phyloP scores from a whole-genome alignment of 2,888 invertebrate genomes.

The Epiblema foenella region DNA sequence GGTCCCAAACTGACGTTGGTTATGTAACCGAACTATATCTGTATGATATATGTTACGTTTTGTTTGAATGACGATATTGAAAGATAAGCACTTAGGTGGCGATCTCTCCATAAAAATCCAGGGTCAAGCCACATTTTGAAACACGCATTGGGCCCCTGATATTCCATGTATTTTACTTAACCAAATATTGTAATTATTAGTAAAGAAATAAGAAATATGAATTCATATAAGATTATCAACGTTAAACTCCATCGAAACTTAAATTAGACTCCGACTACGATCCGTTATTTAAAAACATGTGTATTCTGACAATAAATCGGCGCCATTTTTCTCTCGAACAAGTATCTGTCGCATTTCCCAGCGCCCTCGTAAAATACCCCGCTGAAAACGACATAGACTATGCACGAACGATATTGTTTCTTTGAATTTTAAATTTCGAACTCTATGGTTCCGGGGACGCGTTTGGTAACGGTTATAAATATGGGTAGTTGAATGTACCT shows the following conservation, averaged over 20 bases:
- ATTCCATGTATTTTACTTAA: too few species aligned
- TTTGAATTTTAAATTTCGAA: conserved; percentile 45
- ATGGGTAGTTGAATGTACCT: not conserved
- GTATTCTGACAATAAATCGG: conserved; percentile 39
- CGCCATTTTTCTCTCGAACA: conserved; percentile 40
- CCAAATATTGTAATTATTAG: too few species aligned
- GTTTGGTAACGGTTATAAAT: conserved; percentile 3
- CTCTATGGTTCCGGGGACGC: conserved; percentile 20
- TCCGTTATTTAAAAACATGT: conserved; percentile 34
- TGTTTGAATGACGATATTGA: too few species aligned
- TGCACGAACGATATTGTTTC: conserved; percentile 44
- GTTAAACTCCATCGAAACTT: conserved; percentile 2
- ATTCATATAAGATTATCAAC: too few species aligned
- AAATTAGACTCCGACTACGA: conserved; percentile 21
- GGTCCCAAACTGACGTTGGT: too few species aligned
- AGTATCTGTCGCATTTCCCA: conserved; percentile 43
- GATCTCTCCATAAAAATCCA: too few species aligned
- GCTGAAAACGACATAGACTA: conserved; percentile 39
- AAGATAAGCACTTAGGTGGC: too few species aligned
- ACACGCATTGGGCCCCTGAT: too few species aligned
- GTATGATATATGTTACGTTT: too few species aligned
- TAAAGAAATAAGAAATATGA: too few species aligned
- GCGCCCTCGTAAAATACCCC: conserved; percentile 41
- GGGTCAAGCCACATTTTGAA: too few species aligned
- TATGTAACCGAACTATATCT: too few species aligned